Percentiles rank a stretch among this genome's conserved stretches.
These are phyloP conservation scores for Microhierax caerulescens DNA, from an alignment of 2,797 vertebrate species.

Conservation along the genomic window DNA sequence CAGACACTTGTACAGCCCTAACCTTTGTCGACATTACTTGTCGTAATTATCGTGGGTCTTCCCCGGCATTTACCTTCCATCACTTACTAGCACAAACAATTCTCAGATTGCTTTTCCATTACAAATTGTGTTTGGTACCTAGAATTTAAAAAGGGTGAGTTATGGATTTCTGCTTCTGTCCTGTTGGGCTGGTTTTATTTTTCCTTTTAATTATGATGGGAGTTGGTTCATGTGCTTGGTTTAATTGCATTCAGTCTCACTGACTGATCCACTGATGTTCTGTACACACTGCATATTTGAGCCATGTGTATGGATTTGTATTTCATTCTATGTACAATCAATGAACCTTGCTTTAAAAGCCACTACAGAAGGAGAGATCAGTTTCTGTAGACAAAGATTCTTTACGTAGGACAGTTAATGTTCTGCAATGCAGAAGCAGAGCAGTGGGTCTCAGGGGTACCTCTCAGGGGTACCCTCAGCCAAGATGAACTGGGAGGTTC, in stretches of 20 bases:
- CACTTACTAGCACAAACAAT: background rate
- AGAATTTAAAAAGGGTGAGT: background rate
- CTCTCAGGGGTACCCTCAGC: background rate
- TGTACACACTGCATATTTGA: background rate
- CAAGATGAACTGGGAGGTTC: background rate
- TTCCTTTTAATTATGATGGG: background rate
- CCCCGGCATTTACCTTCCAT: background rate
- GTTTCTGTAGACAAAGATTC: background rate
- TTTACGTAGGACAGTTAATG: rapidly evolving
- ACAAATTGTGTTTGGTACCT: background rate
- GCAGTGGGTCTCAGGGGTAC: background rate
- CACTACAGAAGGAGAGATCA: background rate
- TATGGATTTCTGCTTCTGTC: background rate
- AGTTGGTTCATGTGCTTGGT: background rate
- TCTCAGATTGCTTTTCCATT: background rate
- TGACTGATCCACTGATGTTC: background rate
- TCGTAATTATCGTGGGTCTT: constrained; percentile 30
- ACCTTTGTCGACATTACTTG: constrained; percentile 29
- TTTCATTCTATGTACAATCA: background rate
- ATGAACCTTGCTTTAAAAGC: background rate
- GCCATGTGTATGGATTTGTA: background rate
- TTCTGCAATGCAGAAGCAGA: background rate
- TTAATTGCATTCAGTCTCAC: background rate
- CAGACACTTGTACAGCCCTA: constrained; percentile 44
- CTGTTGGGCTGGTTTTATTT: background rate